Evolutionary conservation across 1,140 invertebrate genomes (phyloP), one percentile per base, ranked within the genome.

Genomic region (Neodiprion virginianus): DNA sequence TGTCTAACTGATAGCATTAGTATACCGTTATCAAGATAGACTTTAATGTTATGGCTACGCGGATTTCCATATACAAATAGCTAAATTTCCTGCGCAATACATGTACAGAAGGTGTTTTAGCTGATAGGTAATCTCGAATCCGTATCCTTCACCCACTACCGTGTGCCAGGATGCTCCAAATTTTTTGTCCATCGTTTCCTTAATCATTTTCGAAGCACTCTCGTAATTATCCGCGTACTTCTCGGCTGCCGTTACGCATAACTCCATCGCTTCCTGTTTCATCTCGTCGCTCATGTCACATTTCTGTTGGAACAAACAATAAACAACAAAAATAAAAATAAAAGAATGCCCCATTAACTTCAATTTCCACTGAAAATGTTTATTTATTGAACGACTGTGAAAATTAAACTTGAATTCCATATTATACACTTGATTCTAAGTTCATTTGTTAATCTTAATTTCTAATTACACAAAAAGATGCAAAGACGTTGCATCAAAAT

Each of bases 121-220:
- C 88, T 98, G 96, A 87, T 97, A 97, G 9, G 96, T 96, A 74
- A 98, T 94, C 88, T 98, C 96, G 86, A 98, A 97, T 7, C 96
- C 97, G 86, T 95, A 98, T 67, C 95, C 96, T 89, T 99, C 97
- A 14, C 97, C 97, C 12, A 98, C 96, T 0, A 98, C 95, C 1
- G 95, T 96, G 88, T 98, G 96, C 94, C 97, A 98, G 48, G 95
- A 94, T 7, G 96, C 94, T 21, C 97, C 97, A 88, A 97, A 98
- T 84, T 97, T 98, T 86, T 97, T 97, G 87, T 99, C 97, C 94
- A 99, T 95, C 10, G 93, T 94, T 81, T 99, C 97, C 88, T 99
- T 98, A 40, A 99, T 97, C 91, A 96, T 94, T 81, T 93, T 93
- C 11, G 97, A 96, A 9, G 95, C 91, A 50, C 90, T 87, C 80